Percentiles rank a stretch among this genome's conserved stretches.
Conservation (phyloP, 1,140 invertebrate genomes). For the Rhagoletis zephyria region DNA sequence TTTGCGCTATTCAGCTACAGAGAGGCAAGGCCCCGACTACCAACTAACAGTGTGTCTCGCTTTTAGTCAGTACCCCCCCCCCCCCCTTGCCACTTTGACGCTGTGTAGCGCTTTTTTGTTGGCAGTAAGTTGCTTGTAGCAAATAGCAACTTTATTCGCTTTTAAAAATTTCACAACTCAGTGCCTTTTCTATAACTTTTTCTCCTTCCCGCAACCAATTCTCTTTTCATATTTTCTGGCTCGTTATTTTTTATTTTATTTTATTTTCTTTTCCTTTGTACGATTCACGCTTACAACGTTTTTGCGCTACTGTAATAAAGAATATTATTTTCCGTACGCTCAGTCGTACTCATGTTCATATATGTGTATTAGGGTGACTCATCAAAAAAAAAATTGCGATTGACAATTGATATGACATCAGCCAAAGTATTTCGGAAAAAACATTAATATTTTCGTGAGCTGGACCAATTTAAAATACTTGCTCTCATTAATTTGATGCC, state of each 20-base stretch:
- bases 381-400: no score
- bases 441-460: no score
- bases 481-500: no score
- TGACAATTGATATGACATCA: no score
- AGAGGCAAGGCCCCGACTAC: neutral
- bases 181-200: neutral
- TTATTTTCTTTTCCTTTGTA: neutral
- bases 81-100: slow-evolving; percentile 24
- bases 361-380: no score
- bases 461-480: no score
- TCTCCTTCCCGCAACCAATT: neutral
- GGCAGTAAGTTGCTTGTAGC: slow-evolving; percentile 7
- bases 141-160: slow-evolving; percentile 24
- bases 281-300: slow-evolving; percentile 1
- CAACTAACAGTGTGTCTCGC: neutral
- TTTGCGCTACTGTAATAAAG: slow-evolving; percentile 5
- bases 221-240: neutral
- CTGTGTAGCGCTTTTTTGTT: neutral
- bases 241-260: neutral
- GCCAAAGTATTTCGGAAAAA: no score
- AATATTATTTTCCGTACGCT: neutral
- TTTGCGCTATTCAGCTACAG: neutral
- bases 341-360: no score
- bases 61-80: neutral
- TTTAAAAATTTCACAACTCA: slow-evolving; percentile 1